Base-by-base conservation (phyloP, 2,797 vertebrate genomes). In the Steatocranus sp. region DNA sequence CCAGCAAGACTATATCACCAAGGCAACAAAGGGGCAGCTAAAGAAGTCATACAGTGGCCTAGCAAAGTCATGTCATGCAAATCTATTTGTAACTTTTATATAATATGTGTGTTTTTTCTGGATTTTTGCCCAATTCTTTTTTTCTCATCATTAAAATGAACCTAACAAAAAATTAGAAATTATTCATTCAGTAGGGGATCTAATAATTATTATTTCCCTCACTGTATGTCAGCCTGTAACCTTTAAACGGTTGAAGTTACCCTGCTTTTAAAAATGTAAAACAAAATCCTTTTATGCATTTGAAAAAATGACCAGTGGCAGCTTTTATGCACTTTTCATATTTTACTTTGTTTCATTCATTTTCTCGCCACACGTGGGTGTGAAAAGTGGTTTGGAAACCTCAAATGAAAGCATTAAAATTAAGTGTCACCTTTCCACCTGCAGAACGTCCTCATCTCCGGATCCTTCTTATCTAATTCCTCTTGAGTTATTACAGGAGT, bases 401-500 rank as follows among this genome's bases (percentile, higher is more conserved):
- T 73, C 18, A 58, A n/a, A 78, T 76, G 50, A 79, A 75, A 49
- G 20, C 63, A 41, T 78, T 73, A 66, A 18, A 58, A 66, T 18
- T 7, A 61, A 70, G 50, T 8, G 10, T 41, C 77, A 76, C 73
- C 76, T 86, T 77, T 78, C 50, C 66, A 43, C 82, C 78, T 4
- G 6, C 8, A 54, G 75, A 79, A 51, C 74, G 3, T 76, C 75
- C 83, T 86, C 10, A 88, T 91, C 87, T 90, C 85, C 51, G 34
- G 61, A 17, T 83, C 53, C 53, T 66, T 53, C 78, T 84, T 51
- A 73, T 86, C 74, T 49, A 81, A 89, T 87, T 88, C 77, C 20
- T 78, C 51, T 75, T 74, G 80, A 88, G 87, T 89, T 89, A 87
- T 89, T 80, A 70, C 63, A 90, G 83, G 86, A 91, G 79, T 89